Base-by-base conservation (phyloP, 2,797 vertebrate species). In the Pangasius larnaudii region DNA sequence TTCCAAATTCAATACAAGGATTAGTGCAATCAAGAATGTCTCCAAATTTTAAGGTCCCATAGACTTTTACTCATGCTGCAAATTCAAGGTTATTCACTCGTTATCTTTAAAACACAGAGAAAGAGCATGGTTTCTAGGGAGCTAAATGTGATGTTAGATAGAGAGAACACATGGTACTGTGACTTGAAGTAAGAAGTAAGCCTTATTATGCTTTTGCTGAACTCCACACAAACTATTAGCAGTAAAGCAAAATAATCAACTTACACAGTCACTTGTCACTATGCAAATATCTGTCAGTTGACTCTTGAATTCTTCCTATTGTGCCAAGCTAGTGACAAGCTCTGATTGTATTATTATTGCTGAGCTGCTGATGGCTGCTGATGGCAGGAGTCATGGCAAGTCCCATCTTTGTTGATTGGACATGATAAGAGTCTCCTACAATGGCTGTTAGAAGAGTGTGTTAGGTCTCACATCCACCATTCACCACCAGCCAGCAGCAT, bases 401-500 rank as follows among this genome's bases (percentile, higher is more conserved):
- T 72, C 74, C 27, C 18, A 22, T 67, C 36, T 84, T 46, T 85
- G 88, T 78, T 84, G 85, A 87, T 80, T 89, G 77, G 58, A 71
- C 74, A 84, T 85, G 56, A 79, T 84, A 22, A 83, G 85, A 83
- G 86, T 78, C 85, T 87, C 63, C 80, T 58, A 39, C 42, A 51
- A 86, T 81, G 88, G 42, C 53, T 85, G 67, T 7, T 85, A 49
- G 56, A 84, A 77, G 30, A 83, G 77, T 46, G 81, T 81, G 58
- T 87, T 51, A 87, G 78, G 53, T 84, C 67, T 86, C 65, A 63
- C 77, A 63, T 85, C 84, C 87, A 89, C 78, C 74, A 85, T 79
- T 91, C 89, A 90, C 85, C 56, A 72, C 89, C 90, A 90, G 85
- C 79, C 88, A 46, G 42, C 82, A 82, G 85, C 74, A 83, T 91